phyloP scores from a whole-genome alignment of 2,113 vertebrate genomes.

The Aspiorhynchus laticeps region DNA sequence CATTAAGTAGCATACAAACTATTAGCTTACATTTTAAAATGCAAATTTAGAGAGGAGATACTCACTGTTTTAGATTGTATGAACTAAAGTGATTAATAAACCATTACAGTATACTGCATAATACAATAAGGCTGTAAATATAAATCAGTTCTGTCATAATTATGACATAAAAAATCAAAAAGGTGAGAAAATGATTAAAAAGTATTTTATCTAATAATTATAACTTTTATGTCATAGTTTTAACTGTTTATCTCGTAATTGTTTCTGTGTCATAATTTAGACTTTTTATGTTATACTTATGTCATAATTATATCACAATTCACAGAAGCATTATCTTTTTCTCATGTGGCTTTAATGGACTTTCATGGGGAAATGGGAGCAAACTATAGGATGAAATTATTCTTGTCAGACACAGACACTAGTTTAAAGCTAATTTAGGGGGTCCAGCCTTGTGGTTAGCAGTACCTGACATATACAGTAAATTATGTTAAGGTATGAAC shows the following conservation, averaged over 20 bases:
- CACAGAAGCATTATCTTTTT: background rate
- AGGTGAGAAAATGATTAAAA: background rate
- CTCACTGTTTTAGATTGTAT: background rate
- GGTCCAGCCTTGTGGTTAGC: background rate
- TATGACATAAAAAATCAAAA: background rate
- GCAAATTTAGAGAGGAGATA: background rate
- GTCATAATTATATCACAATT: background rate
- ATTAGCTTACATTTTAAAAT: background rate
- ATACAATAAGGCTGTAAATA: no score
- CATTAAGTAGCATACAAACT: background rate
- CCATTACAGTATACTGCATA: background rate
- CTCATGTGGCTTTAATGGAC: background rate
- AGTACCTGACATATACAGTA: background rate
- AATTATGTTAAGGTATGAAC: background rate
- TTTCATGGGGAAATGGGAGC: background rate
- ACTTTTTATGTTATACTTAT: background rate
- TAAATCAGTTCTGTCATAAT: background rate
- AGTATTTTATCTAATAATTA: background rate
- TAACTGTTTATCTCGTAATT: background rate
- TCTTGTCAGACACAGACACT: background rate
- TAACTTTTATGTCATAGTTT: background rate
- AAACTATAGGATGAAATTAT: background rate
- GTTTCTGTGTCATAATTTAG: background rate
- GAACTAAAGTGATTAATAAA: background rate
- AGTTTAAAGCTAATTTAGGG: background rate